These are phyloP conservation scores for Ganaspis sp. DNA, from an alignment of 1,140 invertebrate genomes.

Conservation along the genomic window DNA sequence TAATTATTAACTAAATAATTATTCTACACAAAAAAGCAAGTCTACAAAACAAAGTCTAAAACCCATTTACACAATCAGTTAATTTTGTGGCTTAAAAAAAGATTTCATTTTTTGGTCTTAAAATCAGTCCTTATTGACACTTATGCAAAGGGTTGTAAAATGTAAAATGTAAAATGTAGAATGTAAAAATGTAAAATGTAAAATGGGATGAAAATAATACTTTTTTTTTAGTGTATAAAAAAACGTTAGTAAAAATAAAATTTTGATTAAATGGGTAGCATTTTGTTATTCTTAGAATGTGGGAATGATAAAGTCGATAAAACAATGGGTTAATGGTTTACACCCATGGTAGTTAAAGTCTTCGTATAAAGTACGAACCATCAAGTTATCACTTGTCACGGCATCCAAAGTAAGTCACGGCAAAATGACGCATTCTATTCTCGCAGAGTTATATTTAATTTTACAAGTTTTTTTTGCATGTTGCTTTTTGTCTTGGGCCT, in stretches of 20 bases:
- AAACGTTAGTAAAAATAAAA: not conserved
- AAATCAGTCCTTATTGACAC: too few species aligned
- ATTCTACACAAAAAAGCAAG: too few species aligned
- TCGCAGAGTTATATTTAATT: not conserved
- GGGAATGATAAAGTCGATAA: slow-evolving; percentile 7
- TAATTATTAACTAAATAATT: too few species aligned
- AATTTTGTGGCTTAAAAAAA: too few species aligned
- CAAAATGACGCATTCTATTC: slow-evolving; percentile 16
- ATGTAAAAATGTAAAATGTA: too few species aligned
- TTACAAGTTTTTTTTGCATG: not conserved
- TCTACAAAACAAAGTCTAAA: too few species aligned
- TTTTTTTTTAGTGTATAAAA: too few species aligned
- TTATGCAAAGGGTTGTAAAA: too few species aligned
- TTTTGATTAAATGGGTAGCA: not conserved
- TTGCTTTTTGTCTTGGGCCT: not conserved
- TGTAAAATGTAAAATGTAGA: too few species aligned
- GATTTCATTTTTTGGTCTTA: too few species aligned
- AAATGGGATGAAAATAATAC: too few species aligned
- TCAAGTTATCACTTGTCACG: not conserved
- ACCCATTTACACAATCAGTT: too few species aligned
- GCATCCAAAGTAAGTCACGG: not conserved
- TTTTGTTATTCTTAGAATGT: slow-evolving; percentile 9
- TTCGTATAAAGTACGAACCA: not conserved
- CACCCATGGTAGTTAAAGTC: slow-evolving; percentile 24
- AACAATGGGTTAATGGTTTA: not conserved